Percentiles rank a stretch among this genome's conserved stretches.
Conservation (phyloP, 2,797 vertebrate genomes). For the Notolepis coatsorum region DNA sequence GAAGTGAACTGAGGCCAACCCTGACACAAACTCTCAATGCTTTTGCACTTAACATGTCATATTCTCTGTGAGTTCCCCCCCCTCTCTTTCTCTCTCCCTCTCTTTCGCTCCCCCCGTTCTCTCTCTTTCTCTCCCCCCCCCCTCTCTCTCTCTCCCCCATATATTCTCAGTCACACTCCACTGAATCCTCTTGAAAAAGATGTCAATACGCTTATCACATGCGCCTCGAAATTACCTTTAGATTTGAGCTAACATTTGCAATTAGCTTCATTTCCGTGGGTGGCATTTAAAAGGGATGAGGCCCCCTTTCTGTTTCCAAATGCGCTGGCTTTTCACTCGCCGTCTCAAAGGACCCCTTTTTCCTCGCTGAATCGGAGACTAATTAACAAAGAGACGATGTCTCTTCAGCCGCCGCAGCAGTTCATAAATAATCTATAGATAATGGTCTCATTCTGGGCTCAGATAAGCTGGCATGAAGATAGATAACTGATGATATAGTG, state of each 20-base stretch:
- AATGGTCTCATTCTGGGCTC: conserved; percentile 75
- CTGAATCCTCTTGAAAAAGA: conserved; percentile 29
- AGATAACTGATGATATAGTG: conserved; percentile 83
- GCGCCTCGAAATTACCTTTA: conserved; percentile 49
- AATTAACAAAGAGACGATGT: conserved; percentile 69
- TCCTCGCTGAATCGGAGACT: conserved; percentile 73
- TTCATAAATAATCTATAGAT: conserved; percentile 79
- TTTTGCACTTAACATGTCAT: neutral
- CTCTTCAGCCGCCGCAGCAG: conserved; percentile 52
- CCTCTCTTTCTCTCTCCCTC: no score
- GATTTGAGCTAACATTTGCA: conserved; percentile 51
- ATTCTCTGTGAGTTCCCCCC: neutral
- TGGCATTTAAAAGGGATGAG: conserved; percentile 54
- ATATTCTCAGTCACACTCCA: neutral
- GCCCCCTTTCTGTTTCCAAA: conserved; percentile 32
- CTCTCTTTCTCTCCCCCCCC: no score
- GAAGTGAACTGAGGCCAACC: no score
- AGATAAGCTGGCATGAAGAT: conserved; percentile 64
- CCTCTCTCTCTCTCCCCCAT: no score
- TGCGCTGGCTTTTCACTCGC: conserved; percentile 60
- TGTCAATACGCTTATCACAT: conserved; percentile 60
- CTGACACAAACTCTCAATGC: no score
- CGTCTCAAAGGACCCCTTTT: conserved; percentile 58
- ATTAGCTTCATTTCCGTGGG: conserved; percentile 63
- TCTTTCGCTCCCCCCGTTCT: no score